Percentiles rank a stretch among this genome's conserved stretches.
Conservation (phyloP, 2,888 invertebrate species). For the Orchestes rusci region DNA sequence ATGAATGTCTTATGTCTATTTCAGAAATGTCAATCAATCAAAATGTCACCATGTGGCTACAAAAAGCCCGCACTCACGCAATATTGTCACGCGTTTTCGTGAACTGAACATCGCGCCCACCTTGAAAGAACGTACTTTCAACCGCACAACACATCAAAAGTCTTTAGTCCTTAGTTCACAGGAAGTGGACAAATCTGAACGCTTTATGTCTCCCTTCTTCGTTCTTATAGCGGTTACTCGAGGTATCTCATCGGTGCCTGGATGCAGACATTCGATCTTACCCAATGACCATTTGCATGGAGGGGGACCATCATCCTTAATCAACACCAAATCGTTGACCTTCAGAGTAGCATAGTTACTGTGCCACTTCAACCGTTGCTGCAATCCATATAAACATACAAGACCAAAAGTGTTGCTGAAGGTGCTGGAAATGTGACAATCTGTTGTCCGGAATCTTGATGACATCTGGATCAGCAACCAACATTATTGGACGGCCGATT, state of each 20-base stretch:
- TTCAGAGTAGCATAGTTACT: neutral
- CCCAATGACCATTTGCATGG: conserved; percentile 9
- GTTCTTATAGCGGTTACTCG: conserved; percentile 10
- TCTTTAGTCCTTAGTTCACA: neutral
- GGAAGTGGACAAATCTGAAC: conserved; percentile 10
- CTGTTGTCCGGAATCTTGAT: neutral
- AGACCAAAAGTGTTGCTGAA: conserved; percentile 13
- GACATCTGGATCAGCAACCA: conserved; percentile 8
- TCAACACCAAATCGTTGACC: conserved; percentile 6
- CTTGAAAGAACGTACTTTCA: conserved; percentile 7
- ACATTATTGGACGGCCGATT: conserved; percentile 4
- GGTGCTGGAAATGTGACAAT: conserved; percentile 11
- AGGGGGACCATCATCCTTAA: conserved; percentile 6
- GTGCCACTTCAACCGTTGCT: conserved; percentile 1
- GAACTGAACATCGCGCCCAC: conserved; percentile 4
- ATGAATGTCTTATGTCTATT: too few relatives aligned
- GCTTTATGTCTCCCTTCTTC: conserved; percentile 4
- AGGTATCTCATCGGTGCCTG: conserved; percentile 5
- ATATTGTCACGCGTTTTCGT: too few relatives aligned
- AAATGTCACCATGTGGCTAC: too few relatives aligned
- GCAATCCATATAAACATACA: conserved; percentile 9
- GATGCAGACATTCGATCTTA: conserved; percentile 5
- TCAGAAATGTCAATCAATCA: too few relatives aligned
- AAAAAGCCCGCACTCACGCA: too few relatives aligned
- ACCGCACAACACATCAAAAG: neutral